Conservation (phyloP, 2,797 vertebrate genomes). For the Urocyon cinereoargenteus region DNA sequence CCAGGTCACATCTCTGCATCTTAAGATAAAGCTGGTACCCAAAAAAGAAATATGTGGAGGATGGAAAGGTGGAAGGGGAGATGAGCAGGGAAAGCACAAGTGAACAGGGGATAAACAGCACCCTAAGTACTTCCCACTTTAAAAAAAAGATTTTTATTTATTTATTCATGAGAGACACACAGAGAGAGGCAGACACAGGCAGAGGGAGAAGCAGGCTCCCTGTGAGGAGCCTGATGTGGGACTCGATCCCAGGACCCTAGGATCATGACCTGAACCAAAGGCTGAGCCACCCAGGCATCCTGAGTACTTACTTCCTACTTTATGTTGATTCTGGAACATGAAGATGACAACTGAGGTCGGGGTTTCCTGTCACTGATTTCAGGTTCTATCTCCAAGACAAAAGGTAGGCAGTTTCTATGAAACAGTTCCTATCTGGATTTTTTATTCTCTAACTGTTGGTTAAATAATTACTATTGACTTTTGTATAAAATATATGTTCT, state of each 20-base stretch:
- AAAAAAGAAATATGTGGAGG: background rate
- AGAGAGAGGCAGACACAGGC: too few species aligned
- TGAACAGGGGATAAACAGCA: background rate
- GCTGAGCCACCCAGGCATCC: too few species aligned
- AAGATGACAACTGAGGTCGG: background rate
- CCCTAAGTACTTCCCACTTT: too few species aligned
- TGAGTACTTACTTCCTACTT: background rate
- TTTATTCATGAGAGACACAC: too few species aligned
- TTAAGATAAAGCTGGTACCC: background rate
- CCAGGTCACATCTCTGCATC: background rate
- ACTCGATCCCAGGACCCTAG: too few species aligned
- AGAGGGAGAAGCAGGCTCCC: too few species aligned
- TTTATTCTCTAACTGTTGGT: background rate
- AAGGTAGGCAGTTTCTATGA: background rate
- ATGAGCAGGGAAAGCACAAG: accelerated
- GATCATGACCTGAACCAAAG: too few species aligned
- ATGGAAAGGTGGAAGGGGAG: background rate
- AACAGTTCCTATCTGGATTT: background rate
- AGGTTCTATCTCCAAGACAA: background rate
- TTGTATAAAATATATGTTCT: background rate
- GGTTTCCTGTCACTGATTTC: background rate
- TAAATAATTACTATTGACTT: background rate
- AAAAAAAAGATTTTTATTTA: too few species aligned
- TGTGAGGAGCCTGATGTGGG: too few species aligned
- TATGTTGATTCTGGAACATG: too few species aligned